Conservation (phyloP, 2,797 vertebrate genomes). For the Hozukius guyotensis region DNA sequence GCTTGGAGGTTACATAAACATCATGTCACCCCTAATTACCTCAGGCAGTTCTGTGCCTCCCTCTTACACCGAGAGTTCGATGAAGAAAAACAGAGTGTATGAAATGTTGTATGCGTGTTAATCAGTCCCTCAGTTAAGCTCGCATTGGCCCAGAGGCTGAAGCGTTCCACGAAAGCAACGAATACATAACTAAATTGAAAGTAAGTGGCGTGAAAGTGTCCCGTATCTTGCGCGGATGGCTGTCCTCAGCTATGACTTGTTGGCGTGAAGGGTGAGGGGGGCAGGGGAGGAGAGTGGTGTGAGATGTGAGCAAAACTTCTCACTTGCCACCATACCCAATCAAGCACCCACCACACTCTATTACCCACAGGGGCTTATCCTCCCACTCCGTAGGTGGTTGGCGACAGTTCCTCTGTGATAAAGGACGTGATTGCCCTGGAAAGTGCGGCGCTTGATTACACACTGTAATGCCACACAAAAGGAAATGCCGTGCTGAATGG, state of each 20-base stretch:
- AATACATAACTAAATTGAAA: constrained; percentile 68
- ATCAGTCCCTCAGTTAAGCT: constrained; percentile 39
- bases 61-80: constrained; percentile 31
- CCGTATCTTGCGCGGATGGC: constrained; percentile 27
- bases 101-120: constrained; percentile 38
- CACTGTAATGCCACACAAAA: constrained; percentile 64
- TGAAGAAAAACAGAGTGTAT: constrained; percentile 32
- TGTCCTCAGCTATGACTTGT: constrained; percentile 56
- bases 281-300: background rate
- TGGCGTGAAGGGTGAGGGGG: constrained; percentile 30
- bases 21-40: constrained; percentile 83
- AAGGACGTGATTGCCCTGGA: constrained; percentile 64
- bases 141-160: background rate
- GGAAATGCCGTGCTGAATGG: constrained; percentile 41
- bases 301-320: constrained; percentile 48
- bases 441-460: constrained; percentile 68
- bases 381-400: constrained; percentile 69
- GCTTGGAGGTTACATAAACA: constrained; percentile 88
- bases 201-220: constrained; percentile 63
- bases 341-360: constrained; percentile 62
- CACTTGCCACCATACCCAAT: constrained; percentile 56
- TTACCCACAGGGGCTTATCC: constrained; percentile 63
- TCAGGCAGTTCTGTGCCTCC: constrained; percentile 52
- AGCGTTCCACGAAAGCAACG: constrained; percentile 42
- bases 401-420: constrained; percentile 62